Evolutionary conservation across 2,888 invertebrate species (phyloP).

Genomic region (Tetragnatha montana): DNA sequence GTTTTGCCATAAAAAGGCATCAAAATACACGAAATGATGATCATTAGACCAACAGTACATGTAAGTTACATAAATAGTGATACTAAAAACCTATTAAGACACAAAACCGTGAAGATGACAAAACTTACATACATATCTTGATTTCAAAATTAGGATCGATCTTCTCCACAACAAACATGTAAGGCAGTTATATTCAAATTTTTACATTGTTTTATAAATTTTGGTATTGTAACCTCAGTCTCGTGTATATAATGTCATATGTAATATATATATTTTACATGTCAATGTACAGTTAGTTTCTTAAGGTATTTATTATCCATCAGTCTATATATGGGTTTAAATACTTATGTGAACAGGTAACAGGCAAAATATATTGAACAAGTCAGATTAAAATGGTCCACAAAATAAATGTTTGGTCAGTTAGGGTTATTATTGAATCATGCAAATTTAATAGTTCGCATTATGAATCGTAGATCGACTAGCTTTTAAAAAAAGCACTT

Average conservation of each 20-base stretch:
- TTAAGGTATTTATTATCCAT: conserved; percentile 34
- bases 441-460: conserved; percentile 29
- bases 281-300: conserved; percentile 43
- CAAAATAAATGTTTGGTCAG: conserved; percentile 52
- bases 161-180: conserved; percentile 60
- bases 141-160: conserved; percentile 56
- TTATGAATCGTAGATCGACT: conserved; percentile 19
- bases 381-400: conserved; percentile 30
- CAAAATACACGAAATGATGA: conserved; percentile 63
- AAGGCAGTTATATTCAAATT: conserved; percentile 62
- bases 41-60: conserved; percentile 69
- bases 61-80: conserved; percentile 58
- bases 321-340: conserved; percentile 51
- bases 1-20: conserved; percentile 58
- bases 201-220: conserved; percentile 36
- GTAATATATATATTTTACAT: conserved; percentile 19
- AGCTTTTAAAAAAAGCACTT: conserved; percentile 48
- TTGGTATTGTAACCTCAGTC: conserved; percentile 46
- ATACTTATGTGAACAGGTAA: conserved; percentile 41
- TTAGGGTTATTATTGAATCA: conserved; percentile 24
- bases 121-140: conserved; percentile 36
- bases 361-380: conserved; percentile 53
- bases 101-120: conserved; percentile 56
- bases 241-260: conserved; percentile 13
- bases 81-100: conserved; percentile 68